Conservation (phyloP, 2,888 invertebrate genomes). For the Papilio demoleus region DNA sequence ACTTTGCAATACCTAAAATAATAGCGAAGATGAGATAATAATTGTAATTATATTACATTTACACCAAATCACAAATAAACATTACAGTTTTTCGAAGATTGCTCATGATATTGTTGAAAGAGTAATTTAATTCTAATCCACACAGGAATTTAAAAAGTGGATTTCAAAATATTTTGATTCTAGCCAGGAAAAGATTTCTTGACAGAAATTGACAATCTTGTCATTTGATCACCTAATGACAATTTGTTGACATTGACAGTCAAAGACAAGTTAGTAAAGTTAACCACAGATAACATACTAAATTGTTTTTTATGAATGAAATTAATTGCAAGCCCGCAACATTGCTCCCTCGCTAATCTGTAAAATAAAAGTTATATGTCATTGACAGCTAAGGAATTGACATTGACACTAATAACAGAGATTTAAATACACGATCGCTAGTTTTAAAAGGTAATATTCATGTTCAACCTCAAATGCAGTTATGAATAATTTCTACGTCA, state of each 20-base stretch:
- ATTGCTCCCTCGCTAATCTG: too few relatives aligned
- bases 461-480: conserved; percentile 6
- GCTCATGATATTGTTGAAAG: conserved; percentile 22
- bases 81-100: conserved; percentile 31
- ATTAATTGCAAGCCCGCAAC: too few relatives aligned
- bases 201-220: too few relatives aligned
- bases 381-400: not conserved
- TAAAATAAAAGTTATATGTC: too few relatives aligned
- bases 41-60: not conserved
- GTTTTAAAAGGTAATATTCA: not conserved
- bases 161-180: not conserved
- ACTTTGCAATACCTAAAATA: conserved; percentile 84
- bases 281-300: too few relatives aligned
- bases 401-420: not conserved
- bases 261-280: too few relatives aligned
- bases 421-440: not conserved
- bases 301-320: too few relatives aligned
- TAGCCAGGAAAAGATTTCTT: not conserved
- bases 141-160: not conserved
- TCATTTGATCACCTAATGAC: too few relatives aligned
- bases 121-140: not conserved
- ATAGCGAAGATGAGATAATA: not conserved
- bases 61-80: not conserved
- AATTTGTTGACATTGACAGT: not conserved
- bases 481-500: conserved; percentile 5